Evolutionary conservation across 1,140 invertebrate species (phyloP).

Genomic region (Cepaea nemoralis): DNA sequence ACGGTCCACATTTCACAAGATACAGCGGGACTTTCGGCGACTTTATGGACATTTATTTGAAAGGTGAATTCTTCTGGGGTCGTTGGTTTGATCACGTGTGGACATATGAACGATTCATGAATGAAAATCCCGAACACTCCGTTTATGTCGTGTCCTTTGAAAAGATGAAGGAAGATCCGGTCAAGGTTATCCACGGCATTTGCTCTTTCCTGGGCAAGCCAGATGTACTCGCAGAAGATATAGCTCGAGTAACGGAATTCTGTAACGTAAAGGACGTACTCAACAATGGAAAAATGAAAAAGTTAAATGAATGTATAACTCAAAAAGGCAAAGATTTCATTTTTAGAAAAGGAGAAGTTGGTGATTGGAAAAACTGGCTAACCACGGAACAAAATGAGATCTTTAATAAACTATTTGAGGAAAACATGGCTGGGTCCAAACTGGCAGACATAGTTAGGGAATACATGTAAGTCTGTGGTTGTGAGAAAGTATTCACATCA

Average conservation of each 20-base stretch:
- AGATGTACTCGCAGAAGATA: not conserved
- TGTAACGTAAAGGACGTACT: not conserved
- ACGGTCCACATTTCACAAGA: not conserved
- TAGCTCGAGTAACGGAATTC: slow-evolving; percentile 1
- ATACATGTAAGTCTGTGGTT: not conserved
- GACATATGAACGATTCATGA: not conserved
- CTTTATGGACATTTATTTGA: not conserved
- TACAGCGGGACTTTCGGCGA: not conserved
- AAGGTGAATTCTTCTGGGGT: not conserved
- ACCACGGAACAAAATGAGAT: not conserved
- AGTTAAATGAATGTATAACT: not conserved
- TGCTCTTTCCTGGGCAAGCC: slow-evolving; percentile 2
- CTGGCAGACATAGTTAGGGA: not conserved
- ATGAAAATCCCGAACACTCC: not conserved
- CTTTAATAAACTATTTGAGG: slow-evolving; percentile 5
- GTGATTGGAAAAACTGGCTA: slow-evolving; percentile 3
- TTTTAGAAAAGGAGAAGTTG: not conserved
- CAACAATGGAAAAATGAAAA: not conserved
- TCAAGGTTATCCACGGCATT: not conserved
- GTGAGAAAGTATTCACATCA: no score
- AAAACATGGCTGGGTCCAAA: slow-evolving; percentile 3
- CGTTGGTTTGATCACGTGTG: slow-evolving; percentile 8
- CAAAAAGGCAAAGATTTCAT: not conserved
- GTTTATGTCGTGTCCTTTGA: not conserved
- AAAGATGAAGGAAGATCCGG: slow-evolving; percentile 18